Conservation (phyloP, 2,113 vertebrate species). For the Labeo rohita region DNA sequence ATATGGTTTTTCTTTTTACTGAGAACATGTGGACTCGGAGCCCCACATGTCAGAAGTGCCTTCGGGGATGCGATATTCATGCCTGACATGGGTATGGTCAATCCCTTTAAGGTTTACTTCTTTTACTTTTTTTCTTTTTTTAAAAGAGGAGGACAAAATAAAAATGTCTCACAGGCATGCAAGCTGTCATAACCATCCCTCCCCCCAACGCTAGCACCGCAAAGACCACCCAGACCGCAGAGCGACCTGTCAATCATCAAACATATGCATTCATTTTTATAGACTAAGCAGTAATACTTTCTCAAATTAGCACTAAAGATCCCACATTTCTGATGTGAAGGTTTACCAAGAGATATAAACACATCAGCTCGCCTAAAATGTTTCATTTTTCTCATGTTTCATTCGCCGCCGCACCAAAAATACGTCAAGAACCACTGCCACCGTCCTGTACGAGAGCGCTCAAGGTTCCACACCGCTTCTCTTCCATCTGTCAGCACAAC, state of each 20-base stretch:
- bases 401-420: not conserved
- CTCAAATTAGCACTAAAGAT: slow-evolving; percentile 38
- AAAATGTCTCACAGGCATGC: slow-evolving; percentile 49
- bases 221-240: slow-evolving; percentile 73
- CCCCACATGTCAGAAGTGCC: slow-evolving; percentile 51
- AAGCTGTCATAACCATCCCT: slow-evolving; percentile 41
- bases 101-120: slow-evolving; percentile 60
- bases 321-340: slow-evolving; percentile 22
- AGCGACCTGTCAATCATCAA: slow-evolving; percentile 70
- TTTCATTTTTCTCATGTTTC: slow-evolving; percentile 40
- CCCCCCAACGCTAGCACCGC: slow-evolving; percentile 22
- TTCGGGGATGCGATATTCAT: slow-evolving; percentile 50
- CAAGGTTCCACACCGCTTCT: slow-evolving; percentile 26
- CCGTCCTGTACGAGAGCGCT: not conserved
- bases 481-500: slow-evolving; percentile 68
- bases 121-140: slow-evolving; percentile 10
- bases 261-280: slow-evolving; percentile 32
- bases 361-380: not conserved
- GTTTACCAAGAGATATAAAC: slow-evolving; percentile 16
- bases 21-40: slow-evolving; percentile 44
- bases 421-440: not conserved
- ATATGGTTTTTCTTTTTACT: slow-evolving; percentile 53
- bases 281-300: slow-evolving; percentile 20
- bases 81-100: slow-evolving; percentile 50
- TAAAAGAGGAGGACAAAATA: slow-evolving; percentile 45